phyloP scores from a whole-genome alignment of 2,113 vertebrate genomes.

The Emydocephalus ijimae region DNA sequence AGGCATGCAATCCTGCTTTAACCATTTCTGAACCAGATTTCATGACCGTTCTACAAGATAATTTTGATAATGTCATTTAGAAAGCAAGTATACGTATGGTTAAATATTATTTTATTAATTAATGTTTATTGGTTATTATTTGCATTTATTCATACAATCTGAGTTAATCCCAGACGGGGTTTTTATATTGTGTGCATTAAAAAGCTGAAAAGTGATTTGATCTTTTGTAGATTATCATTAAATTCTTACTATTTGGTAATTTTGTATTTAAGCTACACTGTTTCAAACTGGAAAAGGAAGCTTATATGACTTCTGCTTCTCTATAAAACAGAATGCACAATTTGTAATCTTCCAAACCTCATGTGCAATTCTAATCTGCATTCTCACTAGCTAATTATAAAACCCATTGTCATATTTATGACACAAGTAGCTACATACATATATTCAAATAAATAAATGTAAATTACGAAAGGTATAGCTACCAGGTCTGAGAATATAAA shows the following conservation, averaged over 20 bases:
- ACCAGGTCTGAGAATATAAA: neutral
- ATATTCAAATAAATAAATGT: neutral
- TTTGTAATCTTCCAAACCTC: neutral
- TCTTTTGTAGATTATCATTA: neutral
- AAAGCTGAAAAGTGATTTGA: neutral
- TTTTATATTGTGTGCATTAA: neutral
- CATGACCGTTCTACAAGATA: constrained; percentile 88
- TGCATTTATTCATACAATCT: neutral
- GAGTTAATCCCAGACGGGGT: neutral
- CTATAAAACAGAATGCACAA: neutral
- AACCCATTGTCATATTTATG: neutral
- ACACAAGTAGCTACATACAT: neutral
- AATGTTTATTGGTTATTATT: neutral
- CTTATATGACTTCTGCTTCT: neutral
- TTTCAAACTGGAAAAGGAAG: neutral
- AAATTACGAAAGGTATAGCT: neutral
- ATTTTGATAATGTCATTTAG: neutral
- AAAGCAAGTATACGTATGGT: neutral
- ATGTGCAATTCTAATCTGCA: neutral
- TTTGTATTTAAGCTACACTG: neutral
- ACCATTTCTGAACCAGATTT: constrained; percentile 94
- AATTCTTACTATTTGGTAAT: neutral
- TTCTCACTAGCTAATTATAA: neutral
- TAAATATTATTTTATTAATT: neutral
- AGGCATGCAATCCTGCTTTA: constrained; percentile 86